Conservation (phyloP, 2,113 vertebrate species). For the Syrrhaptes paradoxus region DNA sequence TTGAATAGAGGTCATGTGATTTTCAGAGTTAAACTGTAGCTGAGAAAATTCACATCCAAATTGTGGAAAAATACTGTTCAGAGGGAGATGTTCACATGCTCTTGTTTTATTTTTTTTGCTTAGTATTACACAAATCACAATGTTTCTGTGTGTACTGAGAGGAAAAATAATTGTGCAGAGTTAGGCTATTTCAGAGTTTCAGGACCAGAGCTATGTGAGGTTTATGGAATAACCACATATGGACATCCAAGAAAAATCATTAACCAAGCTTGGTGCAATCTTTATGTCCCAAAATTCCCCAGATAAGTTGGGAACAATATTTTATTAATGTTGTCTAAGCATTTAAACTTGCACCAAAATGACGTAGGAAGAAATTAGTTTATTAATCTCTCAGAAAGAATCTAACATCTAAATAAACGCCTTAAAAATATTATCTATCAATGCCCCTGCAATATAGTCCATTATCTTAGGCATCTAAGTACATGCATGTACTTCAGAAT, state of each 20-base stretch:
- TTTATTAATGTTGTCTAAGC: not conserved
- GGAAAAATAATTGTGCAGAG: not conserved
- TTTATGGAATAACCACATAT: not conserved
- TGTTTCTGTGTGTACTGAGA: not conserved
- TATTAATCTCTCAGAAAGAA: not conserved
- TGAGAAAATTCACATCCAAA: slow-evolving; percentile 10
- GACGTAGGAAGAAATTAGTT: not conserved
- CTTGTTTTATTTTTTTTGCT: not conserved
- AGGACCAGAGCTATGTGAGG: not conserved
- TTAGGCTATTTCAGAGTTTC: not conserved
- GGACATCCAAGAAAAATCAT: not conserved
- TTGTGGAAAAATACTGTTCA: not conserved
- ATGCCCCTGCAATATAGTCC: not conserved
- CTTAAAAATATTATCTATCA: slow-evolving; percentile 1
- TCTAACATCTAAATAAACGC: not conserved
- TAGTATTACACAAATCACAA: not conserved
- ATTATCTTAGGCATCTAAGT: not conserved
- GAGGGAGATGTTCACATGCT: not conserved
- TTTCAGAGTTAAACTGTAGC: not conserved
- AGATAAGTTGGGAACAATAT: not conserved
- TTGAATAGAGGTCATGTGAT: not conserved
- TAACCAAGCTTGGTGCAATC: not conserved
- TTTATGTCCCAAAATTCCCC: not conserved
- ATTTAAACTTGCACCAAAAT: not conserved
- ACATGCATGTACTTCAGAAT: not conserved